A percentile compares a stretch with the other conserved stretches of the same genome.
Conservation (phyloP, 2,888 invertebrate species). For the Girardia tigrina region DNA sequence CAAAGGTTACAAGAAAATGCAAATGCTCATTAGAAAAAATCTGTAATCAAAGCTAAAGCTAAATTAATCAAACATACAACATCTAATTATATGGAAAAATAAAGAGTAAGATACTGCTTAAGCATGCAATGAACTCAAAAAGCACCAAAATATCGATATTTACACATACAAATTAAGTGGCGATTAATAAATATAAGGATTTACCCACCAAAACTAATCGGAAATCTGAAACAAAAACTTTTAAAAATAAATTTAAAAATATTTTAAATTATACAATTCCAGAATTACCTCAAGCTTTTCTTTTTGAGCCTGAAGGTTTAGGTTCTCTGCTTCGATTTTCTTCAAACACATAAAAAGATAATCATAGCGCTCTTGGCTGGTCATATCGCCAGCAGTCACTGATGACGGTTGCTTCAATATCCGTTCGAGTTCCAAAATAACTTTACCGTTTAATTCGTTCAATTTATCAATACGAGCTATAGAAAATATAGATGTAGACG, state of each 20-base stretch:
- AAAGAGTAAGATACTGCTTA: too few relatives aligned
- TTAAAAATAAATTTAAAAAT: not conserved
- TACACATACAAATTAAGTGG: too few relatives aligned
- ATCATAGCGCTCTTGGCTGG: not conserved
- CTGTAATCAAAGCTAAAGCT: too few relatives aligned
- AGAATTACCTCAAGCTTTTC: not conserved
- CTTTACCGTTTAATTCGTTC: not conserved
- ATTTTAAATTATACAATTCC: not conserved
- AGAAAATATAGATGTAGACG: too few relatives aligned
- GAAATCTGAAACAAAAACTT: not conserved
- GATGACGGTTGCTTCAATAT: not conserved
- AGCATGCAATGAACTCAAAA: too few relatives aligned
- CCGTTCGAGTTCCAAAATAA: not conserved
- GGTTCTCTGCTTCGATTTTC: not conserved
- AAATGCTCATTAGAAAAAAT: too few relatives aligned
- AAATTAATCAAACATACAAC: too few relatives aligned
- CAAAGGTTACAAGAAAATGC: too few relatives aligned
- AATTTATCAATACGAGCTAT: not conserved
- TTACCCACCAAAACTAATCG: not conserved
- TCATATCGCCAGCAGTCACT: not conserved
- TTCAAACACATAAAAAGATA: not conserved
- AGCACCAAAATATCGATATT: too few relatives aligned
- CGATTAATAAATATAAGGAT: too few relatives aligned
- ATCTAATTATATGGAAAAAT: too few relatives aligned
- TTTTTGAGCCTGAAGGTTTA: not conserved